phyloP scores from a whole-genome alignment of 2,113 vertebrate species.

The Psilopsiagon aurifrons region DNA sequence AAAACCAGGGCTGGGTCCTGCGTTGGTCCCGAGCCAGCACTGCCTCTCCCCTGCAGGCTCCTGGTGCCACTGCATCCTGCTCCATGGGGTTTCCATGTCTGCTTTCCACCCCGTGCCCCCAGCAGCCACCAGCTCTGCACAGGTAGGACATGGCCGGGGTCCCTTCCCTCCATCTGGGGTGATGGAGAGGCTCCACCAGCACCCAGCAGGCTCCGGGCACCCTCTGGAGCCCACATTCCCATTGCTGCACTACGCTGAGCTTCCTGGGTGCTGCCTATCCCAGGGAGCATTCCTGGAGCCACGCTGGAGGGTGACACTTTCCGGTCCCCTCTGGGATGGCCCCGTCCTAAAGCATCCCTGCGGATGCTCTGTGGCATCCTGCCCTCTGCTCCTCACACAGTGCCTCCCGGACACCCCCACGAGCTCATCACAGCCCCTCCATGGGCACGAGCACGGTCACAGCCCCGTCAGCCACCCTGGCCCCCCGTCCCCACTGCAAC shows the following conservation, averaged over 20 bases:
- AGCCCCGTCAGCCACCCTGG: accelerated
- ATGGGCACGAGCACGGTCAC: not conserved
- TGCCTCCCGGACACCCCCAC: not conserved
- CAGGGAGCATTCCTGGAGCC: accelerated
- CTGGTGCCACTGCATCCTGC: not conserved
- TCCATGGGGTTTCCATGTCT: accelerated
- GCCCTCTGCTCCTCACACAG: accelerated
- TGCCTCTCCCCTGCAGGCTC: not conserved
- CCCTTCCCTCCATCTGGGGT: not conserved
- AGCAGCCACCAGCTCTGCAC: not conserved
- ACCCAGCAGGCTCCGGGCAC: not conserved
- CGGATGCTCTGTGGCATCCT: accelerated
- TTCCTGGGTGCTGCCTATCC: not conserved
- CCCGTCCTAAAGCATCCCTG: not conserved
- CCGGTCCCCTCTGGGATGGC: not conserved
- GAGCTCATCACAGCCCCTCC: not conserved
- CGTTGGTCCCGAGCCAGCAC: accelerated
- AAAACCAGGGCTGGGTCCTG: not conserved
- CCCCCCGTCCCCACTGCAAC: not conserved
- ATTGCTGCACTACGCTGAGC: accelerated
- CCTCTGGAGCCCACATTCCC: not conserved
- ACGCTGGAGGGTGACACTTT: not conserved
- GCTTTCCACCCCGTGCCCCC: accelerated
- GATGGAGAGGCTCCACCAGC: accelerated
- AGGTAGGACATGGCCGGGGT: not conserved